A percentile compares a stretch with the other conserved stretches of the same genome.
Evolutionary conservation across 1,140 invertebrate genomes (phyloP).

Genomic region (Papilio aristodemus): DNA sequence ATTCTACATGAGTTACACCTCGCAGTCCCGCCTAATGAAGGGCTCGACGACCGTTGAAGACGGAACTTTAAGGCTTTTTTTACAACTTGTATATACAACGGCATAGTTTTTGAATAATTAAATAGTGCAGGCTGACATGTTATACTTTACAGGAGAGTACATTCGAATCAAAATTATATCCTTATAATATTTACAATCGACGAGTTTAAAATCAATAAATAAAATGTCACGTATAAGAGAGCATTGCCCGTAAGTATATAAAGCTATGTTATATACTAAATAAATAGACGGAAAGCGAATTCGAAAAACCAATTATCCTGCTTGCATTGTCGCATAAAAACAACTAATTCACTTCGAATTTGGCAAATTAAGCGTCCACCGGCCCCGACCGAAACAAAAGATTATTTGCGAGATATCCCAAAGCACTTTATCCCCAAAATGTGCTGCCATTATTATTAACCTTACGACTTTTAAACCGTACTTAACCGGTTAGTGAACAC

Average conservation of each 20-base stretch:
- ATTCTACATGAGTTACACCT: conserved; percentile 46
- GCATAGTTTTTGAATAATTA: conserved; percentile 47
- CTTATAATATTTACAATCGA: no score
- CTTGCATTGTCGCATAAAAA: conserved; percentile 20
- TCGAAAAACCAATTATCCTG: conserved; percentile 26
- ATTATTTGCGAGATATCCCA: conserved; percentile 28
- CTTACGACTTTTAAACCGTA: conserved; percentile 34
- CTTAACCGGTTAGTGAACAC: conserved; percentile 30
- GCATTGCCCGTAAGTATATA: not conserved
- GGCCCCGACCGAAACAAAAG: conserved; percentile 12
- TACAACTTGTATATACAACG: not conserved
- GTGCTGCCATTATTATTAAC: conserved; percentile 31
- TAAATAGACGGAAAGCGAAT: conserved; percentile 14
- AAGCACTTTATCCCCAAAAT: conserved; percentile 34
- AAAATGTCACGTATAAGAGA: not conserved
- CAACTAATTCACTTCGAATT: conserved; percentile 28
- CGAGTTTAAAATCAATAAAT: not conserved
- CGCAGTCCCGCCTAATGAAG: conserved; percentile 54
- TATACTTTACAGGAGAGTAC: not conserved
- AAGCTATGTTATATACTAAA: not conserved
- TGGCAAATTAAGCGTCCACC: conserved; percentile 26
- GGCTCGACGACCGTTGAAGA: conserved; percentile 51
- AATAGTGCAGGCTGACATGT: conserved; percentile 5
- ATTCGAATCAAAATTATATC: no score
- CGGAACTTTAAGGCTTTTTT: conserved; percentile 58